Evolutionary conservation across 2,888 invertebrate species (phyloP).

Genomic region (Clepsis dumicolana): DNA sequence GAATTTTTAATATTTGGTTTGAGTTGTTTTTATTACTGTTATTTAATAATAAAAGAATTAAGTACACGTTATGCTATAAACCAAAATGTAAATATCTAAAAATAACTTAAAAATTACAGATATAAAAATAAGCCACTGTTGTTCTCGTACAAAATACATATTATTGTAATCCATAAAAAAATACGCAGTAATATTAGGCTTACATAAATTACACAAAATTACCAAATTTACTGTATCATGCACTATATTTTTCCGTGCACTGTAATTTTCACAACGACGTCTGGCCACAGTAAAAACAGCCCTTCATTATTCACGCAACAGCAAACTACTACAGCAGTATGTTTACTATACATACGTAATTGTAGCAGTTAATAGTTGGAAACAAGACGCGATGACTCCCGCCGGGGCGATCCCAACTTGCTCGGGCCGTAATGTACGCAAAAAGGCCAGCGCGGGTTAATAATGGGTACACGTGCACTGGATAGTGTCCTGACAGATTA

Average conservation of each 20-base stretch:
- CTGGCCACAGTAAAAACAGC: neutral
- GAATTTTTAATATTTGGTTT: no score
- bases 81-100: no score
- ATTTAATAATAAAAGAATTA: no score
- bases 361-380: slow-evolving; percentile 52
- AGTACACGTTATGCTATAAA: no score
- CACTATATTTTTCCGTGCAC: neutral
- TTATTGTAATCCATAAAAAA: no score
- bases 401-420: slow-evolving; percentile 31
- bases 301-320: slow-evolving; percentile 27
- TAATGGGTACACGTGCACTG: slow-evolving; percentile 1
- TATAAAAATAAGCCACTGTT: no score
- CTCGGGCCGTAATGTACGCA: slow-evolving; percentile 12
- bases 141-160: no score
- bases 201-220: no score
- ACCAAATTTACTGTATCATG: no score
- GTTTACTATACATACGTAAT: slow-evolving; percentile 53
- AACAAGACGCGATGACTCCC: slow-evolving; percentile 46
- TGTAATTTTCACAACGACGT: neutral
- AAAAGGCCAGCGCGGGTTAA: slow-evolving; percentile 2
- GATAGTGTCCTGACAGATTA: neutral
- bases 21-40: no score
- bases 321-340: slow-evolving; percentile 45
- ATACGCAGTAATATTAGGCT: no score
- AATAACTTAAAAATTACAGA: no score